These are phyloP conservation scores for Notamacropus eugenii DNA, from an alignment of 2,797 vertebrate genomes.

Conservation along the genomic window DNA sequence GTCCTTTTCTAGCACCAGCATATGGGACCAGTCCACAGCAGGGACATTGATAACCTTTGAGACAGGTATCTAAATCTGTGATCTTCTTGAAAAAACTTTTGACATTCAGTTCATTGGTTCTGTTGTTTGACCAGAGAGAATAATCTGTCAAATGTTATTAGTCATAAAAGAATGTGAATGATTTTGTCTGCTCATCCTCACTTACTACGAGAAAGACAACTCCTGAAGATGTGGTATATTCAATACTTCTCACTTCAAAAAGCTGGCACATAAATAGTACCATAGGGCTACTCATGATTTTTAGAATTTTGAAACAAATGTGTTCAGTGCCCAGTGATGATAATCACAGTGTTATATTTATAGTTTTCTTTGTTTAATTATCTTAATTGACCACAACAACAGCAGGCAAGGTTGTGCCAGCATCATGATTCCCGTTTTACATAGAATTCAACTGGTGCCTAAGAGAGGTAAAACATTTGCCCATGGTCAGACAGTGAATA, in stretches of 20 bases:
- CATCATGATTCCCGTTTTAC: not conserved
- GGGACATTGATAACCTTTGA: not conserved
- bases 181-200: not conserved
- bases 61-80: not conserved
- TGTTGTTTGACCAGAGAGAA: not conserved
- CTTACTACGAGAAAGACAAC: not conserved
- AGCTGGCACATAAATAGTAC: not conserved
- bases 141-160: not conserved
- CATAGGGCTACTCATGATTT: not conserved
- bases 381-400: not conserved
- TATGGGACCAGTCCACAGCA: not conserved
- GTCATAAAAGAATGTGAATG: not conserved
- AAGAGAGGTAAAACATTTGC: not conserved
- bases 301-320: not conserved
- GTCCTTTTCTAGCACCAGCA: not conserved
- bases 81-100: not conserved
- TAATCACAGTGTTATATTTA: not conserved
- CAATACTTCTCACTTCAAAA: not conserved
- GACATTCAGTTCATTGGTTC: not conserved
- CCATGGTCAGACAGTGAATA: not conserved
- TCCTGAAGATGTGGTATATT: not conserved
- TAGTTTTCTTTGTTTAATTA: not conserved
- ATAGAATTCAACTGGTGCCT: not conserved
- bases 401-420: not conserved
- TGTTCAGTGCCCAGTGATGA: not conserved